Percentiles rank a stretch among this genome's conserved stretches.
Evolutionary conservation across 2,113 vertebrate genomes (phyloP).

Genomic region (Leptobrachium ailaonicum): DNA sequence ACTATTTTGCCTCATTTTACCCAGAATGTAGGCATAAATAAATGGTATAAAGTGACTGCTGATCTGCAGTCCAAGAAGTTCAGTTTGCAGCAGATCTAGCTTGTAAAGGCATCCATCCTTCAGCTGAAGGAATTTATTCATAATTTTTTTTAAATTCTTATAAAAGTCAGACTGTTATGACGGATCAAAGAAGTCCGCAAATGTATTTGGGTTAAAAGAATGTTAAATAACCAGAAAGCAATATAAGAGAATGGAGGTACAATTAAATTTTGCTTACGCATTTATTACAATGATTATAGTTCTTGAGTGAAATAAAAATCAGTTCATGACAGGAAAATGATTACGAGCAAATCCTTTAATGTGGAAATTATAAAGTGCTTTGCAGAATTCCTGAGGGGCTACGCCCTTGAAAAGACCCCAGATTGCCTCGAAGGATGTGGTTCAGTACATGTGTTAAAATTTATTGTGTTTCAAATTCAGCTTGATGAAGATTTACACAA

Average conservation of each 20-base stretch:
- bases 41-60: no score
- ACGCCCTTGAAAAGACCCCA: slow-evolving; percentile 1
- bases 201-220: neutral
- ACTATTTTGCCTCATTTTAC: no score
- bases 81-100: no score
- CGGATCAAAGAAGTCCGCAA: no score
- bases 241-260: neutral
- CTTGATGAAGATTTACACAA: slow-evolving; percentile 31
- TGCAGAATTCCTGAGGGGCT: slow-evolving; percentile 34
- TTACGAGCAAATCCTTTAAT: slow-evolving; percentile 45
- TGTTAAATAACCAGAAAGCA: neutral
- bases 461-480: slow-evolving; percentile 30
- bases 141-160: no score
- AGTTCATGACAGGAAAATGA: slow-evolving; percentile 28
- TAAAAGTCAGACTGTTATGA: no score
- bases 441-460: slow-evolving; percentile 19
- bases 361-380: slow-evolving; percentile 38
- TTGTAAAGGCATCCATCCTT: no score
- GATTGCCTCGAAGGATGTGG: neutral
- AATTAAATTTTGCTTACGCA: slow-evolving; percentile 6
- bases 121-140: no score
- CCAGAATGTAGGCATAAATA: no score
- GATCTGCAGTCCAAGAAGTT: no score
- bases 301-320: slow-evolving; percentile 18
- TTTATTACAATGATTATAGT: slow-evolving; percentile 23